Conservation (phyloP, 1,140 invertebrate genomes). For the Drosophila funebris region DNA sequence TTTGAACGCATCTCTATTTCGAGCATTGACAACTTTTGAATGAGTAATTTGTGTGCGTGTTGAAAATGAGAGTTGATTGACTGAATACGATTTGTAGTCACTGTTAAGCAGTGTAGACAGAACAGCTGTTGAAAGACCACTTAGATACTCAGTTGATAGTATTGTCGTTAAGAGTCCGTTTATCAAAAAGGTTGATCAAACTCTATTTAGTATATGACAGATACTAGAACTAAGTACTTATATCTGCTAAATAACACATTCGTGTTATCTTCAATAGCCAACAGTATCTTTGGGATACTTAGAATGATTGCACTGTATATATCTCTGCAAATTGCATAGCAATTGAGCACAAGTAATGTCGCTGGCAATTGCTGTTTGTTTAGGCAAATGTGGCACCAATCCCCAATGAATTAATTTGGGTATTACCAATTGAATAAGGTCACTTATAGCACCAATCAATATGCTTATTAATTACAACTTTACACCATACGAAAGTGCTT, state of each 20-base stretch:
- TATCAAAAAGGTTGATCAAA: neutral
- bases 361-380: neutral
- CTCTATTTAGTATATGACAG: neutral
- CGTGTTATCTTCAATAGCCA: neutral
- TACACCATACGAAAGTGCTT: neutral
- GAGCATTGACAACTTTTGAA: slow-evolving; percentile 6
- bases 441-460: slow-evolving; percentile 20
- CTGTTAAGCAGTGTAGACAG: neutral
- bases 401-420: slow-evolving; percentile 1
- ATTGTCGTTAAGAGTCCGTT: neutral
- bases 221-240: neutral
- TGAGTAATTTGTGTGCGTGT: slow-evolving; percentile 52
- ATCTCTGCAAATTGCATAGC: slow-evolving; percentile 43
- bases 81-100: slow-evolving; percentile 7
- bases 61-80: slow-evolving; percentile 31
- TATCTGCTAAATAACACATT: neutral
- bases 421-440: slow-evolving; percentile 17
- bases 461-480: slow-evolving; percentile 3
- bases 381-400: neutral
- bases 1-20: slow-evolving; percentile 8
- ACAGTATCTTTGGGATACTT: slow-evolving; percentile 38
- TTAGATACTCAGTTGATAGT: neutral
- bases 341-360: slow-evolving; percentile 16
- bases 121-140: neutral
- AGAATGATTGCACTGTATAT: slow-evolving; percentile 51